These are phyloP conservation scores for Ceratina calcarata DNA, from an alignment of 1,140 invertebrate genomes.

Conservation along the genomic window DNA sequence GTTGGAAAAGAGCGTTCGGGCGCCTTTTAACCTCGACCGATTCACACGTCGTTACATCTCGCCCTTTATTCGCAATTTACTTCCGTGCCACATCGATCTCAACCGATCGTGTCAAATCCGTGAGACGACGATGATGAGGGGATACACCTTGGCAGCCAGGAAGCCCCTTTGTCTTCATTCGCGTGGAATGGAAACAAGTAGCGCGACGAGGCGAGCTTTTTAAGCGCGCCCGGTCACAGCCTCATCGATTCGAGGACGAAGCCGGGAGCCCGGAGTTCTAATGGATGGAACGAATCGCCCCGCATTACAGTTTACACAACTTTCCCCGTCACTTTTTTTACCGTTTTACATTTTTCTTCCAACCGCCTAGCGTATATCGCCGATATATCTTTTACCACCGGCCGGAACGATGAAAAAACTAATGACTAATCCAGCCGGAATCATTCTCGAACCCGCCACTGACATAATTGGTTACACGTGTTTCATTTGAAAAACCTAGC, in stretches of 20 bases:
- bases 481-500: background rate
- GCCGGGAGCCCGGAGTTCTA: background rate
- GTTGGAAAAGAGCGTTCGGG: background rate
- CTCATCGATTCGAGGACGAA: slow-evolving; percentile 28
- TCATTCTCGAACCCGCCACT: background rate
- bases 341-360: background rate
- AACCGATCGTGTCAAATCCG: background rate
- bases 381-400: background rate
- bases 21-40: slow-evolving; percentile 26
- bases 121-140: background rate
- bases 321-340: background rate
- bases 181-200: background rate
- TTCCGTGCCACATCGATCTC: background rate
- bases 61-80: slow-evolving; percentile 21
- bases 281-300: slow-evolving; percentile 4
- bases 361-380: no score
- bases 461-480: slow-evolving; percentile 32
- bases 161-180: background rate
- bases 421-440: slow-evolving; percentile 9
- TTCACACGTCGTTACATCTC: slow-evolving; percentile 34
- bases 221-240: background rate
- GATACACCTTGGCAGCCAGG: background rate
- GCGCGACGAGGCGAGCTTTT: background rate
- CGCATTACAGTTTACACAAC: background rate
- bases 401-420: background rate